Conservation (phyloP, 2,797 vertebrate genomes). For the Steatocranus sp. region DNA sequence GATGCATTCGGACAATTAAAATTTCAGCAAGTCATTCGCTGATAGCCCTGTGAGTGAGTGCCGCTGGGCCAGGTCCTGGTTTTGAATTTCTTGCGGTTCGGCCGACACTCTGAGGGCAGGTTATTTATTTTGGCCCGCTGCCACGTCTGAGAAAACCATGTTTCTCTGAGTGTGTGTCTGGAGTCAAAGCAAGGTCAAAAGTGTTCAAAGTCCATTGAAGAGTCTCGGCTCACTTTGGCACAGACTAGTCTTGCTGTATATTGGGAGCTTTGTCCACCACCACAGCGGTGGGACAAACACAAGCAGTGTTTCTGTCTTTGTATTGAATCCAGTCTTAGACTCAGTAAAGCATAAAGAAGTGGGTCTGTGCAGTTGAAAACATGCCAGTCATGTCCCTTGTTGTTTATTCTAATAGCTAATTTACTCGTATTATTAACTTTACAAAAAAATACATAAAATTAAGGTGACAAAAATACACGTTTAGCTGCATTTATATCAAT, state of each 20-base stretch:
- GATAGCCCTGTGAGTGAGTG: conserved; percentile 72
- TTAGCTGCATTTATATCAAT: not conserved
- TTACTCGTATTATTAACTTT: not conserved
- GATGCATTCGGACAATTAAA: conserved; percentile 85
- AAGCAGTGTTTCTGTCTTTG: not conserved
- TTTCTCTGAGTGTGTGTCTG: conserved; percentile 57
- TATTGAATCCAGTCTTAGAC: not conserved
- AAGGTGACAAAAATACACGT: not conserved
- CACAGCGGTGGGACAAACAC: not conserved
- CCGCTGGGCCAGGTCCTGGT: conserved; percentile 54
- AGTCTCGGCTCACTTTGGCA: conserved; percentile 7
- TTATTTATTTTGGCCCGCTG: conserved; percentile 69
- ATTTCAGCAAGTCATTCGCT: conserved; percentile 82
- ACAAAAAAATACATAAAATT: not conserved
- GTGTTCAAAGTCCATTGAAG: conserved; percentile 42
- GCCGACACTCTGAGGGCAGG: conserved; percentile 69
- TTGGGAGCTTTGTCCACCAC: not conserved
- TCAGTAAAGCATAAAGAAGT: not conserved
- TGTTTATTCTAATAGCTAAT: not conserved
- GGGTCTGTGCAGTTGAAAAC: not conserved
- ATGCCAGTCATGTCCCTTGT: not conserved
- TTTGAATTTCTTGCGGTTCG: conserved; percentile 80
- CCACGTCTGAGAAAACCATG: conserved; percentile 62
- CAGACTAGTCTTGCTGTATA: not conserved
- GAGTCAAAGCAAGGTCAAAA: conserved; percentile 63